phyloP scores from a whole-genome alignment of 2,888 invertebrate genomes.

The Cepaea hortensis region DNA sequence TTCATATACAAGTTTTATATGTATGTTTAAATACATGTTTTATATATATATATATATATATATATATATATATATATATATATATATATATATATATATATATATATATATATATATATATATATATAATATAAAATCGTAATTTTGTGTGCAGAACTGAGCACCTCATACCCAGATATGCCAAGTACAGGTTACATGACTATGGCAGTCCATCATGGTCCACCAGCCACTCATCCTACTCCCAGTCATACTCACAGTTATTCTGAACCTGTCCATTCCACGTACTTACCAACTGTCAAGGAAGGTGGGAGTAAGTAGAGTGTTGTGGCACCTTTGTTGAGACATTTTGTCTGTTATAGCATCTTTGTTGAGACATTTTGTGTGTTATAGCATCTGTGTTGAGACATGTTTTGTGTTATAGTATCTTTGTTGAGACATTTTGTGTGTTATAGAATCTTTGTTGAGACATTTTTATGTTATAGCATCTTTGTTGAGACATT shows the following conservation, averaged over 20 bases:
- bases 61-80: no score
- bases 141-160: slow-evolving; percentile 3
- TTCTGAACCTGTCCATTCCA: slow-evolving; percentile 80
- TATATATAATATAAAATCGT: neutral
- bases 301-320: slow-evolving; percentile 68
- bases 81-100: no score
- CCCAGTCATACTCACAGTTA: slow-evolving; percentile 50
- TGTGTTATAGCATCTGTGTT: neutral
- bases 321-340: neutral
- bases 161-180: neutral
- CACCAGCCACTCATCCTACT: slow-evolving; percentile 24
- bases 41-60: no score
- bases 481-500: neutral
- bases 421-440: neutral
- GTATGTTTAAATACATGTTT: no score
- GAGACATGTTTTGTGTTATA: neutral
- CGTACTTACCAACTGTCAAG: slow-evolving; percentile 64
- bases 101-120: no score
- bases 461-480: neutral
- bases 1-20: no score
- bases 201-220: slow-evolving; percentile 1
- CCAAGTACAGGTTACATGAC: neutral
- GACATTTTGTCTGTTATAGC: neutral
- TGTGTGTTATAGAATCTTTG: neutral
- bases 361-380: neutral